These are phyloP conservation scores for Tenthredo livida DNA, from an alignment of 2,888 invertebrate species.

Conservation along the genomic window DNA sequence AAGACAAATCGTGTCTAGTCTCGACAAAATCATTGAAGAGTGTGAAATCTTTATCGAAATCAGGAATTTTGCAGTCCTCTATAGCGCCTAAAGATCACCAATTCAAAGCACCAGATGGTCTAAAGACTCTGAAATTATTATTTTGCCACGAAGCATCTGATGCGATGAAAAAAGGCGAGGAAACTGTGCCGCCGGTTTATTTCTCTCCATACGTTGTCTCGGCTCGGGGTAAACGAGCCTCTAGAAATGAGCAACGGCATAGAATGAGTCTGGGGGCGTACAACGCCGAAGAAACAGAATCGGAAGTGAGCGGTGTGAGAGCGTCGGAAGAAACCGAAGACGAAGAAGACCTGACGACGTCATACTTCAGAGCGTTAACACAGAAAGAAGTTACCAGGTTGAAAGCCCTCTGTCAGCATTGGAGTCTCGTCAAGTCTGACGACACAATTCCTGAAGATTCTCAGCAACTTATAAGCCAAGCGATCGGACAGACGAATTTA, in stretches of 20 bases:
- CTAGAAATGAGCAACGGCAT: slow-evolving; percentile 78
- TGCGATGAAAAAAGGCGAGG: not conserved
- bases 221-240: slow-evolving; percentile 82
- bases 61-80: not conserved
- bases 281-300: slow-evolving; percentile 64
- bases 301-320: slow-evolving; percentile 70
- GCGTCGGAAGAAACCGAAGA: slow-evolving; percentile 65
- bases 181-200: slow-evolving; percentile 13
- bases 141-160: not conserved
- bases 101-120: slow-evolving; percentile 9
- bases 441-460: slow-evolving; percentile 79
- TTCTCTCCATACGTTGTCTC: slow-evolving; percentile 81
- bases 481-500: slow-evolving; percentile 89
- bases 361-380: slow-evolving; percentile 77
- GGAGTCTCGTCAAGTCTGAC: slow-evolving; percentile 79
- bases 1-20: not conserved
- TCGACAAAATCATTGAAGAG: not conserved
- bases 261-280: slow-evolving; percentile 58
- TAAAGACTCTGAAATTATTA: not conserved
- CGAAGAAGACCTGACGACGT: slow-evolving; percentile 73
- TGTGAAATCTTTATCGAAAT: not conserved
- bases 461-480: slow-evolving; percentile 83
- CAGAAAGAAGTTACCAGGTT: slow-evolving; percentile 81
- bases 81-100: slow-evolving; percentile 26
- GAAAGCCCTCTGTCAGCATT: slow-evolving; percentile 79